Evolutionary conservation across 2,797 vertebrate genomes (phyloP).

Genomic region (Macrochelys suwanniensis): DNA sequence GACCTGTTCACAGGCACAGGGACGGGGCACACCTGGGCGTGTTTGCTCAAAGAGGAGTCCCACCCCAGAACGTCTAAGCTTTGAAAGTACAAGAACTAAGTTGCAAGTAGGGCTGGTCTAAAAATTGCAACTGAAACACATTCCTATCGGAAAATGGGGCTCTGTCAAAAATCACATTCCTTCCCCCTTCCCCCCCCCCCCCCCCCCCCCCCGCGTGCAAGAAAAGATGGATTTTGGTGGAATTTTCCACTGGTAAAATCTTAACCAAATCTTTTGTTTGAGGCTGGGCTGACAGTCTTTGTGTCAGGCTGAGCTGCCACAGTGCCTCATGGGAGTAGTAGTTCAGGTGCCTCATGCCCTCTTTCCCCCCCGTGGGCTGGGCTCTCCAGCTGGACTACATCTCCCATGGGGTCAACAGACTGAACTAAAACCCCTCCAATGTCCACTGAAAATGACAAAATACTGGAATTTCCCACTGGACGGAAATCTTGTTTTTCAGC

Average conservation of each 20-base stretch:
- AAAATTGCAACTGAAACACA: not conserved
- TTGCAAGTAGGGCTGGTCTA: not conserved
- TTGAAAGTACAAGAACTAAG: not conserved
- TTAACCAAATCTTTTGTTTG: not conserved
- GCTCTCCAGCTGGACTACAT: not conserved
- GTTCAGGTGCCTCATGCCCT: not conserved
- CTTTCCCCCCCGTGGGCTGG: not conserved
- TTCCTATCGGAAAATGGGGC: not conserved
- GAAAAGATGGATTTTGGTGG: not conserved
- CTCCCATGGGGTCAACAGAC: not conserved
- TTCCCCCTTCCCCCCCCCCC: too few species aligned
- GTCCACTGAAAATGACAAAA: not conserved
- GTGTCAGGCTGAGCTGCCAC: not conserved
- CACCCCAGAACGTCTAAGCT: not conserved
- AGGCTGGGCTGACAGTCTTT: not conserved
- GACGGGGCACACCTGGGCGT: not conserved
- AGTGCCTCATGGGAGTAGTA: not conserved
- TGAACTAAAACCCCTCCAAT: not conserved
- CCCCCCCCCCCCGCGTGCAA: fast-evolving
- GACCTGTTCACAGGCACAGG: not conserved
- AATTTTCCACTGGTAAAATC: not conserved
- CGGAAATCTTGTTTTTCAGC: fast-evolving
- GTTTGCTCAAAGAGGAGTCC: not conserved
- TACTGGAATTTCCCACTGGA: not conserved
- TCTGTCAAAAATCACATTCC: not conserved